phyloP scores from a whole-genome alignment of 1,140 invertebrate species.

The Drosophila santomea region DNA sequence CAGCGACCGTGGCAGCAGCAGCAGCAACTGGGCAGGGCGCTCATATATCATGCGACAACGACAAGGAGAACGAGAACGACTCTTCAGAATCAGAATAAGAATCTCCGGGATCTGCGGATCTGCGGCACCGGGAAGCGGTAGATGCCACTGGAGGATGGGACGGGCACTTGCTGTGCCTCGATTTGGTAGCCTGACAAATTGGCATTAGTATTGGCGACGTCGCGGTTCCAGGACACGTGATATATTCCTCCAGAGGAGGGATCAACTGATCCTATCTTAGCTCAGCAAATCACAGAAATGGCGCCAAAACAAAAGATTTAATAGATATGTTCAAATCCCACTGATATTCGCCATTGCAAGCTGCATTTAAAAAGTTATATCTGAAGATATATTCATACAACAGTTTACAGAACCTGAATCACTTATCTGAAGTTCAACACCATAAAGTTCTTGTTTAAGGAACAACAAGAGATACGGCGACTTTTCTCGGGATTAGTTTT shows the following conservation, averaged over 20 bases:
- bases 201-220: constrained; percentile 68
- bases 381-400: too few species aligned
- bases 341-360: too few species aligned
- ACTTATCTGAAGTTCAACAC: neutral
- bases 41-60: constrained; percentile 78
- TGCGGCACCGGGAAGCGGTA: constrained; percentile 42
- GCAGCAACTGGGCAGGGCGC: constrained; percentile 66
- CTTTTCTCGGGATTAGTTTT: constrained; percentile 11
- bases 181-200: constrained; percentile 79
- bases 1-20: constrained; percentile 15
- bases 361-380: too few species aligned
- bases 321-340: neutral
- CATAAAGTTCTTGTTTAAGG: constrained; percentile 1
- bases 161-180: constrained; percentile 56
- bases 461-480: constrained; percentile 9
- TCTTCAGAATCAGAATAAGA: constrained; percentile 36
- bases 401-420: neutral
- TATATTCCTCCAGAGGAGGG: constrained; percentile 30
- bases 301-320: neutral
- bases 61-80: constrained; percentile 68
- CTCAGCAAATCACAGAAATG: constrained; percentile 17
- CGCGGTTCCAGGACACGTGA: constrained; percentile 55
- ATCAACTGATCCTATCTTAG: constrained; percentile 22
- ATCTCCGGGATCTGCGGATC: constrained; percentile 63
- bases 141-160: constrained; percentile 29